Evolutionary conservation across 2,797 vertebrate genomes (phyloP), one percentile per base, ranked within the genome.

Genomic region (Distichodus sexfasciatus): DNA sequence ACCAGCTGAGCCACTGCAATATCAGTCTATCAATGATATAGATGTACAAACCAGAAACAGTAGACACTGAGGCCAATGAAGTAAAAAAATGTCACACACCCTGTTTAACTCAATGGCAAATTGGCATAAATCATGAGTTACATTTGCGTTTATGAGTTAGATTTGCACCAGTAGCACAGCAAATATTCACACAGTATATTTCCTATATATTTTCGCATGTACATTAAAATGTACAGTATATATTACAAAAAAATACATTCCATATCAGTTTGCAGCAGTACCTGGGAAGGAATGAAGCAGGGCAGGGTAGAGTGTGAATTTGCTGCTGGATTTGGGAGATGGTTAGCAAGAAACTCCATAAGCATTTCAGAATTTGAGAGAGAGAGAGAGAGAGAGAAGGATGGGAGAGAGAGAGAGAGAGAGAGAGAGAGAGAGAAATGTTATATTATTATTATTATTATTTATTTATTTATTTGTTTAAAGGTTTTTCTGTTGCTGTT

Each of bases 251-350:
- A n/a, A n/a, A n/a, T n/a, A 12, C 14, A 38, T 23, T 51, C 26
- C 41, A 43, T 82, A 84, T 84, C 79, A 69, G 71, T 79, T 75
- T 72, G 66, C 63, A 71, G 67, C 62, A 76, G 66, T 66, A n/a
- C n/a, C n/a, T 44, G 29, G 58, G 24, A 47, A 29, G 63, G 47
- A 72, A 81, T 77, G 63, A 50, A 64, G 72, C 68, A 79, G 76
- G 79, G 79, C 77, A 36, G 21, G 48, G 14, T 55, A 51, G 36
- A 58, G 43, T 38, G 44, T 70, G 69, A 81, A 75, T n/a, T n/a
- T n/a, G n/a, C n/a, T n/a, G n/a, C n/a, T n/a, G n/a, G n/a, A n/a
- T n/a, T n/a, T n/a, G n/a, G n/a, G n/a, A n/a, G n/a, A n/a, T n/a
- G n/a, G n/a, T n/a, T n/a, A n/a, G n/a, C n/a, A n/a, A n/a, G n/a